A percentile compares a stretch with the other conserved stretches of the same genome.
These are phyloP conservation scores for Drosophila buzzatii DNA, from an alignment of 2,888 invertebrate species.

Conservation along the genomic window DNA sequence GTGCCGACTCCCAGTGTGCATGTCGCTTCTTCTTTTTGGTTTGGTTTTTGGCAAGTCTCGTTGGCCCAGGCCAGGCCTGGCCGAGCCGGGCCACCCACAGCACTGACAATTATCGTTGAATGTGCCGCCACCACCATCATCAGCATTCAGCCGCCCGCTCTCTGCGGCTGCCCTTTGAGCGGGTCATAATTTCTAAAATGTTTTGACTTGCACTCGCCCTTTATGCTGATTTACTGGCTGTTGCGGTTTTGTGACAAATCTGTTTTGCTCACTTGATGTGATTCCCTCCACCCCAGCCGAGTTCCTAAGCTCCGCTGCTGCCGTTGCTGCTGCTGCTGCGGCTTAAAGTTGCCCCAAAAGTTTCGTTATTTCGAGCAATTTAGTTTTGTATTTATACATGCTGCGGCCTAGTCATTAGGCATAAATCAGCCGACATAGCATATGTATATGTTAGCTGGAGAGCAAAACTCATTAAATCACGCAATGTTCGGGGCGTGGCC, in stretches of 20 bases:
- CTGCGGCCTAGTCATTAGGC: slow-evolving; percentile 68
- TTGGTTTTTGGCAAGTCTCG: slow-evolving; percentile 38
- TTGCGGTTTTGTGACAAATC: slow-evolving; percentile 80
- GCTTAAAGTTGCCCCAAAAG: slow-evolving; percentile 71
- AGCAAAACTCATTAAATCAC: slow-evolving; percentile 71
- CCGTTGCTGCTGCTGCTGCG: slow-evolving; percentile 23
- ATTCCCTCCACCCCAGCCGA: slow-evolving; percentile 44
- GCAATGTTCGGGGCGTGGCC: slow-evolving; percentile 28
- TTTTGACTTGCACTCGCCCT: slow-evolving; percentile 79
- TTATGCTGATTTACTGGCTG: slow-evolving; percentile 81
- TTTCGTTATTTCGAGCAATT: slow-evolving; percentile 77
- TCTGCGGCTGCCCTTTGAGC: slow-evolving; percentile 60
- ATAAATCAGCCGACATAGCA: slow-evolving; percentile 64
- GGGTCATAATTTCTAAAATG: slow-evolving; percentile 79
- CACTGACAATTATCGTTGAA: slow-evolving; percentile 69
- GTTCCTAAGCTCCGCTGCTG: not conserved
- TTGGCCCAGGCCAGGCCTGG: slow-evolving; percentile 15
- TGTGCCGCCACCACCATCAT: slow-evolving; percentile 19
- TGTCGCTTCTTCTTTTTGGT: slow-evolving; percentile 24
- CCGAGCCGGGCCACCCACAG: slow-evolving; percentile 27
- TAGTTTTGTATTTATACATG: slow-evolving; percentile 74
- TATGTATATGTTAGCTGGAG: slow-evolving; percentile 37
- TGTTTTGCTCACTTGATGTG: slow-evolving; percentile 79
- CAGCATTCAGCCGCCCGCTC: slow-evolving; percentile 5
- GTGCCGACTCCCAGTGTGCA: slow-evolving; percentile 15